Conservation (phyloP, 2,113 vertebrate species). For the Elephantulus edwardii region DNA sequence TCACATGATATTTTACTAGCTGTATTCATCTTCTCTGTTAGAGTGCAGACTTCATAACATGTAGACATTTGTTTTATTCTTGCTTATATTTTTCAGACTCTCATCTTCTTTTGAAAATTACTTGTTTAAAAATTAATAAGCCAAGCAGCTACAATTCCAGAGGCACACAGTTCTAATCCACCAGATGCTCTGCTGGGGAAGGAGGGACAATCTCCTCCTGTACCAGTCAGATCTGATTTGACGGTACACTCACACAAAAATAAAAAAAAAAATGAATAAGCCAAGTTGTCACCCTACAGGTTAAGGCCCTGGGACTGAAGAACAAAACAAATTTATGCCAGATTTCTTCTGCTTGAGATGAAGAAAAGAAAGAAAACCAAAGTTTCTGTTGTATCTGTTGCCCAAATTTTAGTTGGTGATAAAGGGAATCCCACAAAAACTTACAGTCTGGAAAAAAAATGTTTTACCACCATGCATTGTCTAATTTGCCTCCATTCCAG, state of each 20-base stretch:
- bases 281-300: background rate
- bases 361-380: background rate
- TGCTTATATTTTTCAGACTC: constrained; percentile 22
- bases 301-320: background rate
- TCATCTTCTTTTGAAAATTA: constrained; percentile 24
- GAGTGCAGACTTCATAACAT: background rate
- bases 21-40: background rate
- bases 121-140: background rate
- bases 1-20: background rate
- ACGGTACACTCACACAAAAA: too few relatives aligned
- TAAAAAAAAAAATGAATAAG: constrained; percentile 3
- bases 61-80: background rate
- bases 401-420: background rate
- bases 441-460: background rate
- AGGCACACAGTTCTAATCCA: too few relatives aligned
- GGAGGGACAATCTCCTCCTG: too few relatives aligned
- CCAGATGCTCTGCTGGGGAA: too few relatives aligned
- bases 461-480: background rate
- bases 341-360: background rate
- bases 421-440: background rate
- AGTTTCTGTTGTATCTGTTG: background rate
- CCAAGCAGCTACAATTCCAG: too few relatives aligned
- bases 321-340: background rate
- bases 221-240: too few relatives aligned
- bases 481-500: background rate